Percentiles rank a stretch among this genome's conserved stretches.
phyloP scores from a whole-genome alignment of 2,797 vertebrate species.

The Eleutherodactylus coqui region DNA sequence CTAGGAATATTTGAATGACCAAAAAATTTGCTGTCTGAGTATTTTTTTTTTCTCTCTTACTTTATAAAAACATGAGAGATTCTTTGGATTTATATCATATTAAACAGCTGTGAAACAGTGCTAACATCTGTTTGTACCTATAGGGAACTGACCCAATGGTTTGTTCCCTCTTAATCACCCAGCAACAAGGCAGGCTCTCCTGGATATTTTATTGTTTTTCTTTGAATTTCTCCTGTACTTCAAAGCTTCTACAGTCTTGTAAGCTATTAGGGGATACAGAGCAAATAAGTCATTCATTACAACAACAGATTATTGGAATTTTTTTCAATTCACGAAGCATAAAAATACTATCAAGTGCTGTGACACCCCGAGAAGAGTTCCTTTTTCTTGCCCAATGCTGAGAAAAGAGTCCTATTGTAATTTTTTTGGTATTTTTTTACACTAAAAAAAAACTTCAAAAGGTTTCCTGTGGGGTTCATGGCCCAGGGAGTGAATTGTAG shows the following conservation, averaged over 20 bases:
- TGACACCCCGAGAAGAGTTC: constrained; percentile 63
- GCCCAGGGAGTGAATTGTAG: not conserved
- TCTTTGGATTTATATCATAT: constrained; percentile 89
- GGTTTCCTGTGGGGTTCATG: constrained; percentile 21
- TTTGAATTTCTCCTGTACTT: constrained; percentile 74
- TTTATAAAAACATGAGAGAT: constrained; percentile 85
- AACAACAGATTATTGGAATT: constrained; percentile 71
- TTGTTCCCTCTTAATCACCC: constrained; percentile 78
- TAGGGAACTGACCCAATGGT: constrained; percentile 76
- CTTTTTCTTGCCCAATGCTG: constrained; percentile 46
- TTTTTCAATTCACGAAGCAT: constrained; percentile 66
- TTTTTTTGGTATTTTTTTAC: not conserved
- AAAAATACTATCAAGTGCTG: constrained; percentile 63
- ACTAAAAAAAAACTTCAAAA: constrained; percentile 9
- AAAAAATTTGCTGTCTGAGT: constrained; percentile 85
- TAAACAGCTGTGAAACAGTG: constrained; percentile 83
- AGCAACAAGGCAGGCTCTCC: constrained; percentile 75
- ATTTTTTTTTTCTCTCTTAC: constrained; percentile 75
- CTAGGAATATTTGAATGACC: constrained; percentile 83
- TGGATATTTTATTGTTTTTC: constrained; percentile 76
- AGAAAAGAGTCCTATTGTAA: not conserved
- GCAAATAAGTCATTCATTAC: constrained; percentile 75
- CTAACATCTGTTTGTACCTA: constrained; percentile 86
- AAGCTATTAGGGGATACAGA: constrained; percentile 70
- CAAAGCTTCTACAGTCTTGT: constrained; percentile 76